Evolutionary conservation across 1,140 invertebrate species (phyloP), one percentile per base, ranked within the genome.

Genomic region (Drusus annulatus): DNA sequence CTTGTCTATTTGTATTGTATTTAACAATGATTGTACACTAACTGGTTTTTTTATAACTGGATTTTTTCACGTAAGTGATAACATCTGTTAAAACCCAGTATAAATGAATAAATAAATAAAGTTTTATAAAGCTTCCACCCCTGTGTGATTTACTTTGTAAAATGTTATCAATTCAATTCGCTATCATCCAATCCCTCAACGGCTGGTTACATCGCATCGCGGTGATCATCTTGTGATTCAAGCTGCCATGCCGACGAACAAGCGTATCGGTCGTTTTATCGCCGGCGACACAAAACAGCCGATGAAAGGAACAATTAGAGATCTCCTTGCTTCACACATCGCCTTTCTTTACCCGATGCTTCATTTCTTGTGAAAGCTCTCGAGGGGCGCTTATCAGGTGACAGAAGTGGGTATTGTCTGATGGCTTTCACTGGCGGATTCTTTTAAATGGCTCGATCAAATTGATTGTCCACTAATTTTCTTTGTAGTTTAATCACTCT

Each of bases 231-330:
- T 16, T 68, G 63, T 68, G 45, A 68, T 50, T 68, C 63, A 7
- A 36, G 63, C 63, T 8, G 15, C 31, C 31, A 7, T 8, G 15
- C 31, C 31, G 31, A 19, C n/a, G 69, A 50, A 73, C 51, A 73
- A 73, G 52, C 51, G 69, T 73, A 73, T 73, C 69, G 69, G 52
- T 23, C 69, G 19, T 54, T 68, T 73, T 52, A 73, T 73, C 69
- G 69, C 50, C 69, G 15, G 21, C 51, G 69, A 73, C 69, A 73
- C 69, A 73, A 73, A 73, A 73, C 69, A 51, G 52, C 69, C 45
- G 4, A 4, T 73, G 69, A 73, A 73, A 73, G 51, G 45, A 52
- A 73, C 45, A 52, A 73, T 73, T 73, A 73, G 51, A 73, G 69
- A 73, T 73, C 45, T 73, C 23, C 52, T 15, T 36, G 31, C 45